Conservation (phyloP, 2,797 vertebrate genomes). For the Tauraco hartlaubi region DNA sequence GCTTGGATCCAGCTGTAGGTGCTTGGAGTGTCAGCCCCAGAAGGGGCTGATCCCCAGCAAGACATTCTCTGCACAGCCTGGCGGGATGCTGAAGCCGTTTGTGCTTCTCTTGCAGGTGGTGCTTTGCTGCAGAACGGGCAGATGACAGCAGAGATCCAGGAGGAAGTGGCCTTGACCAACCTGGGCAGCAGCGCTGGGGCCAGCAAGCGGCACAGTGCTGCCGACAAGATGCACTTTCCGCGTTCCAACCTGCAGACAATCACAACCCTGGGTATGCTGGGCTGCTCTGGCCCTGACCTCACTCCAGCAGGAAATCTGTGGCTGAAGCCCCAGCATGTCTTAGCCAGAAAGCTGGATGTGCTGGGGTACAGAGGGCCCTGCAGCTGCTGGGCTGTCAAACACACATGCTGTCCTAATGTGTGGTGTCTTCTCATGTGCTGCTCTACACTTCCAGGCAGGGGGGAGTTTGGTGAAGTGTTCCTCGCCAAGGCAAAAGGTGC, state of each 20-base stretch:
- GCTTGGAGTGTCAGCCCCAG: background rate
- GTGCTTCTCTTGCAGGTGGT: conserved; percentile 79
- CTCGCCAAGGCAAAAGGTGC: conserved; percentile 92
- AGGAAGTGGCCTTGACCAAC: conserved; percentile 93
- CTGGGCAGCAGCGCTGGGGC: conserved; percentile 83
- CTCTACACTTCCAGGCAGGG: conserved; percentile 84
- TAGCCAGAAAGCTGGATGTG: background rate
- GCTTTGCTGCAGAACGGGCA: conserved; percentile 92
- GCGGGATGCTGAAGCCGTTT: background rate
- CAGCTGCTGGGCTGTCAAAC: background rate
- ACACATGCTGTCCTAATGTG: background rate
- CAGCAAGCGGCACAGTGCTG: conserved; percentile 91
- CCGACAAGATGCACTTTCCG: conserved; percentile 91
- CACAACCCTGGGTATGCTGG: conserved; percentile 90
- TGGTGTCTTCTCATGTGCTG: background rate
- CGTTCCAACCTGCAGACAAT: conserved; percentile 92
- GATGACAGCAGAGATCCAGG: conserved; percentile 92
- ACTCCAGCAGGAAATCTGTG: background rate
- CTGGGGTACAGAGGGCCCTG: background rate
- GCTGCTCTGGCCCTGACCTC: background rate
- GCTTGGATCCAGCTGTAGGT: background rate
- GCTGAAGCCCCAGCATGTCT: background rate
- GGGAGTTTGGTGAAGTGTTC: conserved; percentile 97
- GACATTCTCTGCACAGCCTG: background rate
- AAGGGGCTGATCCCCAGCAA: background rate